phyloP scores from a whole-genome alignment of 2,113 vertebrate genomes.

The Empidonax alnorum region DNA sequence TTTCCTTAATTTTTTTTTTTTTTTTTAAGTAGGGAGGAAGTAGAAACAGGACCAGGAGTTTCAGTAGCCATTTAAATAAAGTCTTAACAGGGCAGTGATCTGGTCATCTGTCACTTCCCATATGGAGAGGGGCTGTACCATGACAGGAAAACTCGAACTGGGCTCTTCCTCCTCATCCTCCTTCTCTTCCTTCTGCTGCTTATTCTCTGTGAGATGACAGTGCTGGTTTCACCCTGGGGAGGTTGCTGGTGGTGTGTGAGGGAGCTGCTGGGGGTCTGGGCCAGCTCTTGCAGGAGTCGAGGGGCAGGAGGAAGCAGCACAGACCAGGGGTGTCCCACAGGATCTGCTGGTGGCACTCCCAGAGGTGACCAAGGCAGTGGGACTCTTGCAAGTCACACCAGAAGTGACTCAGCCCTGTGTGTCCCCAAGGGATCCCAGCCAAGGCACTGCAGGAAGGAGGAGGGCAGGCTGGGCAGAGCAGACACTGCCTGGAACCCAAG shows the following conservation, averaged over 20 bases:
- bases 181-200: background rate
- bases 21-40: background rate
- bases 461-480: background rate
- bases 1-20: background rate
- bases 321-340: background rate
- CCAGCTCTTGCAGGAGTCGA: background rate
- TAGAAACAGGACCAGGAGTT: background rate
- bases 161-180: background rate
- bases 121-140: background rate
- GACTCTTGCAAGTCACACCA: background rate
- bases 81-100: background rate
- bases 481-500: background rate
- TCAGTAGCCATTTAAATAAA: background rate
- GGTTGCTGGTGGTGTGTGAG: background rate
- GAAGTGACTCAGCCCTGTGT: background rate
- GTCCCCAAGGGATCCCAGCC: background rate
- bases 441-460: background rate
- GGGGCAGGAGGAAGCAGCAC: background rate
- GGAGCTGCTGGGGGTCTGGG: background rate
- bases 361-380: background rate
- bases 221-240: background rate
- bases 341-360: background rate
- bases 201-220: background rate
- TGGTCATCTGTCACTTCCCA: background rate
- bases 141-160: background rate